Percentiles rank a stretch among this genome's conserved stretches.
These are phyloP conservation scores for Pilophorus perplexus DNA, from an alignment of 2,888 invertebrate genomes.

Conservation along the genomic window DNA sequence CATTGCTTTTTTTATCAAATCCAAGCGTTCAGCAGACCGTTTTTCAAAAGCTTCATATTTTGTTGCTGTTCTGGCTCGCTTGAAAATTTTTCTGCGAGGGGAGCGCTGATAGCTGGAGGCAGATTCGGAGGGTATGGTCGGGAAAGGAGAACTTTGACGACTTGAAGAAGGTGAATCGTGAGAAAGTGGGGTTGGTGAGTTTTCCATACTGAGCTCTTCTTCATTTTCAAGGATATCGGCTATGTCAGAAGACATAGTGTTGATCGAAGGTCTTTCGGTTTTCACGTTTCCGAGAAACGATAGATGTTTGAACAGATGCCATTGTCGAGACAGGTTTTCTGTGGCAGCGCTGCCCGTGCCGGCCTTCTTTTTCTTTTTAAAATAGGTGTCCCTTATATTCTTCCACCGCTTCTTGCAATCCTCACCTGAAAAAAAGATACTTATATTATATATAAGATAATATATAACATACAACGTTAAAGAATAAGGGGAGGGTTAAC, in stretches of 20 bases:
- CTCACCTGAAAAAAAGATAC: no score
- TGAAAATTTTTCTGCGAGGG: background rate
- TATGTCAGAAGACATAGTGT: background rate
- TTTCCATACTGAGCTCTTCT: background rate
- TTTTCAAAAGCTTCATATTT: background rate
- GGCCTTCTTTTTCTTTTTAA: background rate
- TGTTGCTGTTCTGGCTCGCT: background rate
- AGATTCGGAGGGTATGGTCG: background rate
- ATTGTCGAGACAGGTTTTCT: background rate
- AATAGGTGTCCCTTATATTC: background rate
- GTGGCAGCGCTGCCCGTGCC: conserved; percentile 7
- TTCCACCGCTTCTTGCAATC: no score
- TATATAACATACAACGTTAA: no score
- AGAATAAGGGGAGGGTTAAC: no score
- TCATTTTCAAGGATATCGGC: background rate
- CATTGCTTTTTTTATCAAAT: background rate
- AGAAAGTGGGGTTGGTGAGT: background rate
- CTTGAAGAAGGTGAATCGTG: background rate
- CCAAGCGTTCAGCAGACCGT: background rate
- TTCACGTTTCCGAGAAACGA: conserved; percentile 10
- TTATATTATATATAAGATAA: no score
- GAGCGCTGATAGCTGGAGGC: background rate
- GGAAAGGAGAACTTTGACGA: background rate
- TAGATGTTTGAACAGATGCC: background rate
- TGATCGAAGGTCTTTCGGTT: background rate